Base-by-base conservation (phyloP, 2,797 vertebrate genomes). In the Notolabrus celidotus region DNA sequence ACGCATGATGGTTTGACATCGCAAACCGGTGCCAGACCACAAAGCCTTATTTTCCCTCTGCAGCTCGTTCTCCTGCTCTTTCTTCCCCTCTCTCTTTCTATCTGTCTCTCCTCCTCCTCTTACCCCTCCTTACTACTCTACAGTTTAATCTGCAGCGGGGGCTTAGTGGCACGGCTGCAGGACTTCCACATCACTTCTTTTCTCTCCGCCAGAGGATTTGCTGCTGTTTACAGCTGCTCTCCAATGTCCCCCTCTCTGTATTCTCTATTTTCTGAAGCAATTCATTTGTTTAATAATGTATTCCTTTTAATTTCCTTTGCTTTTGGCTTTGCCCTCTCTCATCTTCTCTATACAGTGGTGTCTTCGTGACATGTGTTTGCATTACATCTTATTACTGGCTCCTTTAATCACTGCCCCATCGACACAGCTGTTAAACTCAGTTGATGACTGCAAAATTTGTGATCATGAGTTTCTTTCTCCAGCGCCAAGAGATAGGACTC, bases 131-230 rank as follows among this genome's bases (percentile, higher is more conserved):
- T 71, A 67, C 75, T 81, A 74, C 79, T 66, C 64, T 79, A 75
- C 67, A 79, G 84, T 91, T 89, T 91, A 92, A 90, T 90, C 88
- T 92, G 81, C 84, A 83, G 78, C 58, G 31, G 77, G 77, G 75
- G 87, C 85, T 92, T 90, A 92, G 86, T 71, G 64, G 83, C 83
- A 84, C 53, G 53, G 73, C 80, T 86, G 88, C 85, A 89, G 86
- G 82, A 90, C 89, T 88, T 89, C 85, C 84, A 90, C 83, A 84
- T 91, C 80, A 86, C 80, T 86, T 86, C 61, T 84, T 84, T 67
- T 77, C 65, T 75, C 74, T 61, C 70, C 66, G 67, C 80, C 82
- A 71, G 82, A 79, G 83, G 85, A 87, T 90, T 86, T 86, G 80
- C 68, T 67, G 63, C 77, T 80, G 80, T 79, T 83, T 63, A 55